Evolutionary conservation across 2,888 invertebrate genomes (phyloP), one percentile per base, ranked within the genome.

Genomic region (Torymus texanus): DNA sequence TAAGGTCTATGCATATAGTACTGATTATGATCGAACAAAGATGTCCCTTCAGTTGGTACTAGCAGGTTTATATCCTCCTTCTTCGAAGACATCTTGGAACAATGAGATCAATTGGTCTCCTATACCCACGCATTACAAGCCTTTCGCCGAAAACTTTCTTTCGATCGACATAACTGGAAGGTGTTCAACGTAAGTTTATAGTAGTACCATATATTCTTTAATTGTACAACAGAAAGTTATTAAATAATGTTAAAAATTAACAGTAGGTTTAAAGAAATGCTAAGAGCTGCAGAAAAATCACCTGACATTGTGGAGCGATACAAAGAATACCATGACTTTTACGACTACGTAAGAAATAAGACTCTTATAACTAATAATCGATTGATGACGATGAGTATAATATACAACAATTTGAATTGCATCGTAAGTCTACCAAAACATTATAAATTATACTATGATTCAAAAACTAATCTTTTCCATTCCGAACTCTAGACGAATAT

Each of bases 11-110:
- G 89, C 92, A 8, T 90, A 92, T 58, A 94, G 94, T 66, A 95
- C 95, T 0, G 93, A 94, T 86, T 93, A 91, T 85, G 94, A 94
- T 76, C 91, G 96, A 63, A 95, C 95, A 0, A 92, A 95, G 88
- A 94, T 94, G 93, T 94, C 94, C 4, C 94, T 93, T 0, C 90
- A 94, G 80, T 90, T 94, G 51, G 93, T 94, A 2, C 88, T 94
- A 14, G 92, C 94, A 1, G 95, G 93, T 0, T 86, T 95, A 58
- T 95, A 93, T 86, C 94, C 93, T 4, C 94, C 94, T 53, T 24
- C 72, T 12, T 11, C 0, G 5, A 41, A 16, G 24, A 68, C 68
- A 2, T 10, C 56, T 2, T 68, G 68, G 68, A 50, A 51, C 16
- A 21, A 11, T 2, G n/a, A 62, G 5, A 53, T 72, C 14, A 2